Percentiles rank a stretch among this genome's conserved stretches.
Evolutionary conservation across 2,797 vertebrate species (phyloP).

Genomic region (Macrochelys suwanniensis): DNA sequence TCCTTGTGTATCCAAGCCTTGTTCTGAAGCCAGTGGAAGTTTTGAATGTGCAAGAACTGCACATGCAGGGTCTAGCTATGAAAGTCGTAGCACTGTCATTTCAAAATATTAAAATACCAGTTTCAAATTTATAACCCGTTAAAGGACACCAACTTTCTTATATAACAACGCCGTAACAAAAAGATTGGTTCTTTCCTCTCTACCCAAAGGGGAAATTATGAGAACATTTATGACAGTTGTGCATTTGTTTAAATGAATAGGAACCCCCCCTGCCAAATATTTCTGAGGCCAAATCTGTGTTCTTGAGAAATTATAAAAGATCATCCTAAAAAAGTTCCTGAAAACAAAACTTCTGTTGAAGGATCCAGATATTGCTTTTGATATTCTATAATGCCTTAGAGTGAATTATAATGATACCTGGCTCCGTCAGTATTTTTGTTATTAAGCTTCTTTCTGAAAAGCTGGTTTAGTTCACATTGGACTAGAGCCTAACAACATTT

Average conservation of each 20-base stretch:
- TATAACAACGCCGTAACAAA: not conserved
- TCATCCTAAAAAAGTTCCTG: not conserved
- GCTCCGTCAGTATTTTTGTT: slow-evolving; percentile 19
- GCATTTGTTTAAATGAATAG: slow-evolving; percentile 21
- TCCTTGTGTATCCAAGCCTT: not conserved
- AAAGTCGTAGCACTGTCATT: not conserved
- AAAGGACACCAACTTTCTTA: not conserved
- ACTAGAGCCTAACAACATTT: not conserved
- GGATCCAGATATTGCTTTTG: slow-evolving; percentile 37
- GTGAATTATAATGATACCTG: not conserved
- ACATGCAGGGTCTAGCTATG: not conserved
- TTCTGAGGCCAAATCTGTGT: not conserved
- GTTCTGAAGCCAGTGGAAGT: not conserved
- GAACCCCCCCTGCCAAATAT: slow-evolving; percentile 48
- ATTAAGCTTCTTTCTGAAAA: slow-evolving; percentile 3
- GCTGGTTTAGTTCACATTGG: not conserved
- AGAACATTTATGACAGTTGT: not conserved
- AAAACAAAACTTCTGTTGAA: slow-evolving; percentile 7
- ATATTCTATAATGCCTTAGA: slow-evolving; percentile 25
- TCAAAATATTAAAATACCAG: not conserved
- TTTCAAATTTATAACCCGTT: not conserved
- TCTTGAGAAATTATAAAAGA: slow-evolving; percentile 23
- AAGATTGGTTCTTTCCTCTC: not conserved
- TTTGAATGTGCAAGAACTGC: not conserved
- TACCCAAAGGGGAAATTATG: slow-evolving; percentile 4